Conservation (phyloP, 2,888 invertebrate genomes). For the Drosophila multiciliata region DNA sequence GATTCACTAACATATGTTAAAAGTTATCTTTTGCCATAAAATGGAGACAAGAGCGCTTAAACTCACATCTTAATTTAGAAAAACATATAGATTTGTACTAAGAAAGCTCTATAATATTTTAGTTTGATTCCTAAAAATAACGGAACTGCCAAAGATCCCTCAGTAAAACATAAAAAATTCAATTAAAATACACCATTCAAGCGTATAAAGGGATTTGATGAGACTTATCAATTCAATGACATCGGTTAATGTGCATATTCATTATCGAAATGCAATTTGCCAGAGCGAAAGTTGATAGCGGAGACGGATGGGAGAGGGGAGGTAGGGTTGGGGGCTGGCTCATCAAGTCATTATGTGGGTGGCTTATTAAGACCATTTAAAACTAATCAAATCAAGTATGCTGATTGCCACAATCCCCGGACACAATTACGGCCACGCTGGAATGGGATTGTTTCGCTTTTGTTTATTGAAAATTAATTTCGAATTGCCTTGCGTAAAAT, state of each 20-base stretch:
- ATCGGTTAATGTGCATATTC: conserved; percentile 73
- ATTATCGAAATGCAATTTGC: conserved; percentile 69
- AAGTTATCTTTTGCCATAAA: not conserved
- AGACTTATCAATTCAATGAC: conserved; percentile 36
- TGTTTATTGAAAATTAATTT: conserved; percentile 78
- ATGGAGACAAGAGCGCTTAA: not conserved
- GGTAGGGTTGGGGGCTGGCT: conserved; percentile 15
- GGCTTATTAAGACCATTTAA: conserved; percentile 69
- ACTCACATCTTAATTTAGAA: not conserved
- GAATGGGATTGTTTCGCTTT: conserved; percentile 23
- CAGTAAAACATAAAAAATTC: not conserved
- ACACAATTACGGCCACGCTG: conserved; percentile 32
- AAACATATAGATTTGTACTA: not conserved
- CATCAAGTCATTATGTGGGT: conserved; percentile 68
- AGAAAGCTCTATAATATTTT: not conserved
- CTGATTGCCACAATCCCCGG: conserved; percentile 47
- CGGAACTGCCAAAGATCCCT: not conserved
- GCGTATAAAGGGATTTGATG: conserved; percentile 1
- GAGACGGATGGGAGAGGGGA: not conserved
- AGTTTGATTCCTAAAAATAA: not conserved
- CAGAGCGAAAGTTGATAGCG: conserved; percentile 17
- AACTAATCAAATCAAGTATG: conserved; percentile 80
- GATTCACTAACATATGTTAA: not conserved
- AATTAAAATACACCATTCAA: not conserved
- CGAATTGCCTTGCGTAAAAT: conserved; percentile 60